Base-by-base conservation (phyloP, 2,113 vertebrate species). In the Lagopus leucura region DNA sequence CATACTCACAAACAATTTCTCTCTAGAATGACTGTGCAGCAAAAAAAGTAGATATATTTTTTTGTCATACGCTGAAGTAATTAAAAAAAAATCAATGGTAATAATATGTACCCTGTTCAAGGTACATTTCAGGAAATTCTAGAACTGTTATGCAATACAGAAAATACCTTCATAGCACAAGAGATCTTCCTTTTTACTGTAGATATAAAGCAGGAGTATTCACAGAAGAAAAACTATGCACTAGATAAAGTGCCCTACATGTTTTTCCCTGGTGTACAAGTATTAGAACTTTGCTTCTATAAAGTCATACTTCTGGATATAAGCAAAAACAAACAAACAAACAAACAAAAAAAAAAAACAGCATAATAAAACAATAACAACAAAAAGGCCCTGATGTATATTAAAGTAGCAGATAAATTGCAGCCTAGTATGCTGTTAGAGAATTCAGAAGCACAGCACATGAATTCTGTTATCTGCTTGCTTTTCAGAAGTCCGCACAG, bases 311-410 rank as follows among this genome's bases (percentile, higher is more conserved):
- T 20, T 58, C 18, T 13, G 8, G 8, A 40, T 21, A 54, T 38
- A 82, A 54, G 15, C 1, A 60, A 61, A 71, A 43, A 34, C 34
- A 28, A 27, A 25, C 24, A 5, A 81, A 55, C 38, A 38, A 38
- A 13, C 1, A 58, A 65, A 71, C 25, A n/a, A n/a, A n/a, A 42
- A 13, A 34, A 34, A 52, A 50, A 13, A 12, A 13, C 50, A 72
- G n/a, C 36, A 38, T n/a, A 18, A 17, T 11, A 8, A 78, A 14
- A 14, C 1, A 54, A 61, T 13, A 20, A 71, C 42, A 43, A 43
- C 15, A 43, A 43, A 58, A 22, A 60, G 24, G 0, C 1, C 12
- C 25, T 7, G 14, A 64, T 64, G 38, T 0, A 27, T 45, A 28
- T 20, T 4, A 8, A 72, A 61, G 32, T 60, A 8, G 13, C 8